These are phyloP conservation scores for Exaiptasia diaphana DNA, from an alignment of 64 coral and sea anemone genomes.

Conservation along the genomic window DNA sequence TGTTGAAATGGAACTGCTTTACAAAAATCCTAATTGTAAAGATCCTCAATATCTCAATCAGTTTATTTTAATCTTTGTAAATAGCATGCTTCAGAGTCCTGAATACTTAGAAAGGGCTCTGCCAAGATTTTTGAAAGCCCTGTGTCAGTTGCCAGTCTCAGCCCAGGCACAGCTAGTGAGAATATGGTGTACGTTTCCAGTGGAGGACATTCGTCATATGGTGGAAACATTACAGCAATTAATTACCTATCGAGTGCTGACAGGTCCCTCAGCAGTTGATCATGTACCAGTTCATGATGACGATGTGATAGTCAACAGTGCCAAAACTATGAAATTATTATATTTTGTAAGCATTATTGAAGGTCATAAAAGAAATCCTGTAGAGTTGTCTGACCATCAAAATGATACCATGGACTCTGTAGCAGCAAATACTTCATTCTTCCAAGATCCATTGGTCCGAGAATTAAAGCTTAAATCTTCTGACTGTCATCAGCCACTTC, in stretches of 20 bases:
- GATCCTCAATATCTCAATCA: constrained; percentile 76
- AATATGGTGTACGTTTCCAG: constrained; percentile 63
- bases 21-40: constrained; percentile 8
- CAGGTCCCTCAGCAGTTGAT: constrained; percentile 55
- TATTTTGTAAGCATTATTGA: constrained; percentile 69
- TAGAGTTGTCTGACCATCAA: neutral
- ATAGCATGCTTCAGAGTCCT: constrained; percentile 87
- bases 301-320: constrained; percentile 63
- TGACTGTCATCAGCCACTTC: constrained; percentile 66
- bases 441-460: constrained; percentile 54
- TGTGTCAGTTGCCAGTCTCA: constrained; percentile 65
- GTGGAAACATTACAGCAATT: constrained; percentile 94
- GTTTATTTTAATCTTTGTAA: constrained; percentile 90
- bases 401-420: neutral
- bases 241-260: constrained; percentile 83
- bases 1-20: constrained; percentile 74
- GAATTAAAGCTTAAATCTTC: constrained; percentile 56
- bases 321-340: constrained; percentile 79
- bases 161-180: constrained; percentile 65
- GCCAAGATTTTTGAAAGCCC: constrained; percentile 82
- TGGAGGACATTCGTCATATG: constrained; percentile 63
- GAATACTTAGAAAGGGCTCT: constrained; percentile 89
- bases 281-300: constrained; percentile 75
- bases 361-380: constrained; percentile 19
- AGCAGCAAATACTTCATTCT: neutral